A percentile compares a stretch with the other conserved stretches of the same genome.
Conservation (phyloP, 2,113 vertebrate species). For the Carassius auratus region DNA sequence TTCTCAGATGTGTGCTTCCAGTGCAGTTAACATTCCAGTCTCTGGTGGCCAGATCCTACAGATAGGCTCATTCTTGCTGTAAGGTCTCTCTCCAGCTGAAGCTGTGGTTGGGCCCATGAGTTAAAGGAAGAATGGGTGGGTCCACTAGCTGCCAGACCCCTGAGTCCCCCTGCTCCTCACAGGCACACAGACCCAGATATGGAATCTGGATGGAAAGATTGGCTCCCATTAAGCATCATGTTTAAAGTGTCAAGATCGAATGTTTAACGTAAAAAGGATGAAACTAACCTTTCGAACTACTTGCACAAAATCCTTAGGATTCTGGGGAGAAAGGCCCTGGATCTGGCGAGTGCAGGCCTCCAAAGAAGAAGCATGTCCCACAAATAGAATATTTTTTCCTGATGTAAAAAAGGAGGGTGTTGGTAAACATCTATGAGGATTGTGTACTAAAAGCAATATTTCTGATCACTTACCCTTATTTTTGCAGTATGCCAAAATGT, state of each 20-base stretch:
- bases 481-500: constrained; percentile 93
- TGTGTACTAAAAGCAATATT: not conserved
- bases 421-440: not conserved
- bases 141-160: constrained; percentile 96
- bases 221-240: not conserved
- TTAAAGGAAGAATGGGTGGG: constrained; percentile 94
- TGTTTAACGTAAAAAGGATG: constrained; percentile 13
- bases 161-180: constrained; percentile 91
- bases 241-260: constrained; percentile 10
- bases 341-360: constrained; percentile 97
- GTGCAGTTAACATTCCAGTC: constrained; percentile 14
- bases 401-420: constrained; percentile 12
- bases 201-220: constrained; percentile 83
- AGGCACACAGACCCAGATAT: constrained; percentile 94
- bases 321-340: constrained; percentile 90
- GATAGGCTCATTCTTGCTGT: constrained; percentile 81
- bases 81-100: constrained; percentile 99
- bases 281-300: constrained; percentile 93
- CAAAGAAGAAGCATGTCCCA: constrained; percentile 95
- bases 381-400: constrained; percentile 95
- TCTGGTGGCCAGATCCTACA: not conserved
- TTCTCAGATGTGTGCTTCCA: constrained; percentile 28
- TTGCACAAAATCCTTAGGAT: constrained; percentile 97
- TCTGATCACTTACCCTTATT: constrained; percentile 79
- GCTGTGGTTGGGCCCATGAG: constrained; percentile 95